Evolutionary conservation across 2,113 vertebrate genomes (phyloP).

Genomic region (Polypterus bichir): DNA sequence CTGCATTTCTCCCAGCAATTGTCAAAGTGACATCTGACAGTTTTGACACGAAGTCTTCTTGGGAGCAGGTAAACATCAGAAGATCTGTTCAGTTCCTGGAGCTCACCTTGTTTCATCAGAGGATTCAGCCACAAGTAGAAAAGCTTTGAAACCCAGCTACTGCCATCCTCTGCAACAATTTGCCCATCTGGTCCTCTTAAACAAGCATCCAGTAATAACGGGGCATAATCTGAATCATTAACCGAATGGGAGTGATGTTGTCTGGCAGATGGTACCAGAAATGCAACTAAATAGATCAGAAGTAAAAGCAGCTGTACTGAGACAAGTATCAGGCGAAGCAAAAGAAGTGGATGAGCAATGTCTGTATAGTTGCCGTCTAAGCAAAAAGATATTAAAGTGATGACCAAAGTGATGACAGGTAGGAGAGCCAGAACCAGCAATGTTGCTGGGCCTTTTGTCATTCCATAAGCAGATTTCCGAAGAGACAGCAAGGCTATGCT

Average conservation of each 20-base stretch:
- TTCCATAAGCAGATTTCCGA: constrained; percentile 36
- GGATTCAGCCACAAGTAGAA: constrained; percentile 82
- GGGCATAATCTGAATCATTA: constrained; percentile 38
- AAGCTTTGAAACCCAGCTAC: constrained; percentile 70
- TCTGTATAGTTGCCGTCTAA: constrained; percentile 34
- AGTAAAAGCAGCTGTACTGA: constrained; percentile 49
- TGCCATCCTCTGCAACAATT: constrained; percentile 73
- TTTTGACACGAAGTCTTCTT: constrained; percentile 44
- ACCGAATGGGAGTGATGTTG: constrained; percentile 36
- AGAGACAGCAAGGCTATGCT: constrained; percentile 46
- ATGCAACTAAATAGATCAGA: constrained; percentile 54
- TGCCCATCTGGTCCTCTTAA: constrained; percentile 31
- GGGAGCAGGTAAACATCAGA: constrained; percentile 66
- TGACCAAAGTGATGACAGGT: constrained; percentile 51
- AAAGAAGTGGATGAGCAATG: constrained; percentile 32
- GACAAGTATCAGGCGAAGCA: constrained; percentile 54
- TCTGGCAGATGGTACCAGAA: constrained; percentile 40
- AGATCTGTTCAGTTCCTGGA: constrained; percentile 51
- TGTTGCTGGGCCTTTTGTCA: constrained; percentile 53
- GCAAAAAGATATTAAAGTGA: constrained; percentile 57
- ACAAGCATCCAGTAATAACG: constrained; percentile 33
- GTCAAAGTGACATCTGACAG: constrained; percentile 50
- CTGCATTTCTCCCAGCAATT: constrained; percentile 56
- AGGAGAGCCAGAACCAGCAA: constrained; percentile 54
- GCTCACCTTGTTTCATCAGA: constrained; percentile 59